Base-by-base conservation (phyloP, 2,113 vertebrate genomes). In the Perca fluviatilis region DNA sequence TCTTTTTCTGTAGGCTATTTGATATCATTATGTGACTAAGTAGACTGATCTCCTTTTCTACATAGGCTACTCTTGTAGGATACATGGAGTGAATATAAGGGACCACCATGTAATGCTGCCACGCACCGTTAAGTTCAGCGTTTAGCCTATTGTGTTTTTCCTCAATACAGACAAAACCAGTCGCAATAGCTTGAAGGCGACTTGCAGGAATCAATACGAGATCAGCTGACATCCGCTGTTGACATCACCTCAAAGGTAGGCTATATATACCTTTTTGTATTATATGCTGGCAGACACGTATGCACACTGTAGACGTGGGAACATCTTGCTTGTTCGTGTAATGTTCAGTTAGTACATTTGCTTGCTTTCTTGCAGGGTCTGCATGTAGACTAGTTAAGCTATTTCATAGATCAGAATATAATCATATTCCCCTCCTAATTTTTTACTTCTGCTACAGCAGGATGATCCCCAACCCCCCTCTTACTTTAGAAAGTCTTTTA, bases 211-310 rank as follows among this genome's bases (percentile, higher is more conserved):
- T 53, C 40, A 53, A 36, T 61, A 23, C 64, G 74, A 74, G 27
- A 14, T 9, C 51, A 14, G 43, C 36, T 16, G n/a, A 43, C 36
- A 49, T 25, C 68, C n/a, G 12, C 51, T 43, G 57, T 43, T 68
- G 62, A 58, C n/a, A 3, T 33, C 33, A 12, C 12, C 57, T 50
- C 76, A 16, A 11, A 82, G 87, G 80, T 84, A 79, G 14, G 77
- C 6, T 8, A 43, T 43, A 43, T 43, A 43, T 43, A 43, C 40
- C 9, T 43, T 11, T 43, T 11, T 43, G 40, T 11, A 43, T 43
- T 43, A 10, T 11, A 43, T 43, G 40, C 27, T 46, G 2, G 1
- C 25, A 27, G 3, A 43, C 25, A 19, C 3, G 3, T 0, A 0
- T 3, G 3, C 12, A 25, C 50, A 18, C 40, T 19, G 46, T 13